Evolutionary conservation across 2,113 vertebrate genomes (phyloP).

Genomic region (Leuciscus idus): DNA sequence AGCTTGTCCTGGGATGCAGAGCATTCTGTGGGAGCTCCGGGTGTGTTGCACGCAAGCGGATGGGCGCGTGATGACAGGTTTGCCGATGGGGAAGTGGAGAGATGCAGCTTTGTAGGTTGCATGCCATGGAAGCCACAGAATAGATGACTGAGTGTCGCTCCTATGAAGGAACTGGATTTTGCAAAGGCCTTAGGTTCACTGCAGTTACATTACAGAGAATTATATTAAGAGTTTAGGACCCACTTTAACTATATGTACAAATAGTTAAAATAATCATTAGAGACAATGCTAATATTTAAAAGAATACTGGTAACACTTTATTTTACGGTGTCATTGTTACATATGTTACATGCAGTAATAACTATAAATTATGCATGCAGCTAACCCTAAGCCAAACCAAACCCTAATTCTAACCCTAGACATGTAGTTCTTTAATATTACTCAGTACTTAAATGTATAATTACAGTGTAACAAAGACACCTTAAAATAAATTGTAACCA

Average conservation of each 20-base stretch:
- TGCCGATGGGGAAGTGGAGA: conserved; percentile 29
- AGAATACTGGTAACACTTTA: too few relatives aligned
- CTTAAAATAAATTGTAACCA: too few relatives aligned
- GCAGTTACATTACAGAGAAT: background rate
- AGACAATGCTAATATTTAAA: background rate
- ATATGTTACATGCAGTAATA: too few relatives aligned
- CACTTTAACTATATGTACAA: background rate
- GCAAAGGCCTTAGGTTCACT: background rate
- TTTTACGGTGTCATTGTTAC: too few relatives aligned
- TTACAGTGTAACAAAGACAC: too few relatives aligned
- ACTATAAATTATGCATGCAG: too few relatives aligned
- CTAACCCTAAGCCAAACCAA: too few relatives aligned
- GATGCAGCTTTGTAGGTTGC: conserved; percentile 41
- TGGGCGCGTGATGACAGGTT: conserved; percentile 60
- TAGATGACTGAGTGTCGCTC: conserved; percentile 71
- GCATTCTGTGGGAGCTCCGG: conserved; percentile 43
- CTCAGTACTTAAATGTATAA: too few relatives aligned
- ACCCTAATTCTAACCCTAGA: too few relatives aligned
- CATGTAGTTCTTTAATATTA: too few relatives aligned
- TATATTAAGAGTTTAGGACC: background rate
- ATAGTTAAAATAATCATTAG: too few relatives aligned
- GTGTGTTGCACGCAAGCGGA: conserved; percentile 60
- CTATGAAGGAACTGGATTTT: conserved; percentile 11
- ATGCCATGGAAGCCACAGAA: conserved; percentile 49
- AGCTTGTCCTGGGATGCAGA: conserved; percentile 19